Evolutionary conservation across 2,888 invertebrate genomes (phyloP).

Genomic region (Polyploca ridens): DNA sequence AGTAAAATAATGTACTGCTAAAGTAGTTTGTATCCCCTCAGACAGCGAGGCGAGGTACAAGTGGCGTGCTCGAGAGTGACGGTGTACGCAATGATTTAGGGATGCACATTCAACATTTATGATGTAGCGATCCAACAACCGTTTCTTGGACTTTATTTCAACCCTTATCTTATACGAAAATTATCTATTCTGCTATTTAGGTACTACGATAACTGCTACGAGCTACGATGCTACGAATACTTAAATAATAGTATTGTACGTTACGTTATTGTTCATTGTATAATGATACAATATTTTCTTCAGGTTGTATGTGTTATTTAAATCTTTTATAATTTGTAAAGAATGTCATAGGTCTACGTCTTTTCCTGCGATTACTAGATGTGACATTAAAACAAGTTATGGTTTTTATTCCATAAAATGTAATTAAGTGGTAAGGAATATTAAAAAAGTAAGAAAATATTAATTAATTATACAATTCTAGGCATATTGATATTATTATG

Average conservation of each 20-base stretch:
- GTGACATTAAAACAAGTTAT: no score
- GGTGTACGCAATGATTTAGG: slow-evolving; percentile 47
- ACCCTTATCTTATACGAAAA: background rate
- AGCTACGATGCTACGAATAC: background rate
- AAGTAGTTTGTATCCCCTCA: slow-evolving; percentile 5
- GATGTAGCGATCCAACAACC: slow-evolving; percentile 22
- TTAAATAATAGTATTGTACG: no score
- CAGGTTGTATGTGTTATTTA: no score
- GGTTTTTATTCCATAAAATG: background rate
- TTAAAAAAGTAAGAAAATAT: background rate
- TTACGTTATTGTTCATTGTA: no score
- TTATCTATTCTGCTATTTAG: background rate
- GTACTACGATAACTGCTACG: background rate
- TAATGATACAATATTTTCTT: no score
- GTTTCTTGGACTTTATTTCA: slow-evolving; percentile 22
- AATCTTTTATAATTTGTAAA: no score
- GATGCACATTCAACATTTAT: slow-evolving; percentile 51
- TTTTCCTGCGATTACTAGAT: no score
- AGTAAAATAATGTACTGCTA: background rate
- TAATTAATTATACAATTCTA: background rate
- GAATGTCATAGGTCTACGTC: no score
- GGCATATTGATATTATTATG: slow-evolving; percentile 22
- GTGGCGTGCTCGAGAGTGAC: slow-evolving; percentile 34
- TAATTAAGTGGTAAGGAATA: background rate
- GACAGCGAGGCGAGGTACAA: slow-evolving; percentile 17